Conservation (phyloP, 2,113 vertebrate genomes). For the Gobiocypris rarus region DNA sequence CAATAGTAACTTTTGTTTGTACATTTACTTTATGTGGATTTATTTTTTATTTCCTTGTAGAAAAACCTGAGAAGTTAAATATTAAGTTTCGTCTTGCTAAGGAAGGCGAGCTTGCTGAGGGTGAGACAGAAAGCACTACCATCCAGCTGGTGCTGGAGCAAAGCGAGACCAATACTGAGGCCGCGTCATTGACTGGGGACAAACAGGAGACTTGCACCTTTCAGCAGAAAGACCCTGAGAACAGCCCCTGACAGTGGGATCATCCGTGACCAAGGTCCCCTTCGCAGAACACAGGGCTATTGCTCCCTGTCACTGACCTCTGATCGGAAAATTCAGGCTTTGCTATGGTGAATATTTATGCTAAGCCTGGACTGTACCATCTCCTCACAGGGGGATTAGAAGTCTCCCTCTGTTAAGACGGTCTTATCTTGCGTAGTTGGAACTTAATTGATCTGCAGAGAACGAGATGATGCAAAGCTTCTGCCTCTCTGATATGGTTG, state of each 20-base stretch:
- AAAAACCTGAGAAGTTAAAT: slow-evolving; percentile 73
- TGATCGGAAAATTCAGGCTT: slow-evolving; percentile 27
- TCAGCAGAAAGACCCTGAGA: slow-evolving; percentile 11
- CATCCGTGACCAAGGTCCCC: background rate
- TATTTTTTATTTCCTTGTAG: slow-evolving; percentile 51
- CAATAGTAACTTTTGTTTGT: too few species aligned
- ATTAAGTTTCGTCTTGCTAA: slow-evolving; percentile 76
- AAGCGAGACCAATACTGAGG: slow-evolving; percentile 29
- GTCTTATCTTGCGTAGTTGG: slow-evolving; percentile 32
- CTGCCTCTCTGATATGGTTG: slow-evolving; percentile 20
- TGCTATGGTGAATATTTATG: background rate
- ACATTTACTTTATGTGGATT: too few species aligned
- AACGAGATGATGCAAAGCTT: slow-evolving; percentile 7
- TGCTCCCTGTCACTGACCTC: slow-evolving; percentile 18
- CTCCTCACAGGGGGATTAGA: background rate
- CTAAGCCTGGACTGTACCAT: slow-evolving; percentile 5
- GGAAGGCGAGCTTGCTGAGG: slow-evolving; percentile 65
- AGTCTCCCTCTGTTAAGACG: slow-evolving; percentile 17
- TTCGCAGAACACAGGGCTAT: background rate
- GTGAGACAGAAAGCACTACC: slow-evolving; percentile 55
- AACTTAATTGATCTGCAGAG: slow-evolving; percentile 35
- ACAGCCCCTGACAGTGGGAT: slow-evolving; percentile 44
- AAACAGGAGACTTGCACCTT: slow-evolving; percentile 33
- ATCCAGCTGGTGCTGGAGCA: slow-evolving; percentile 73
- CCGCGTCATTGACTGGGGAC: background rate